These are phyloP conservation scores for Brevimyrus niger DNA, from an alignment of 2,113 vertebrate species.

Conservation along the genomic window DNA sequence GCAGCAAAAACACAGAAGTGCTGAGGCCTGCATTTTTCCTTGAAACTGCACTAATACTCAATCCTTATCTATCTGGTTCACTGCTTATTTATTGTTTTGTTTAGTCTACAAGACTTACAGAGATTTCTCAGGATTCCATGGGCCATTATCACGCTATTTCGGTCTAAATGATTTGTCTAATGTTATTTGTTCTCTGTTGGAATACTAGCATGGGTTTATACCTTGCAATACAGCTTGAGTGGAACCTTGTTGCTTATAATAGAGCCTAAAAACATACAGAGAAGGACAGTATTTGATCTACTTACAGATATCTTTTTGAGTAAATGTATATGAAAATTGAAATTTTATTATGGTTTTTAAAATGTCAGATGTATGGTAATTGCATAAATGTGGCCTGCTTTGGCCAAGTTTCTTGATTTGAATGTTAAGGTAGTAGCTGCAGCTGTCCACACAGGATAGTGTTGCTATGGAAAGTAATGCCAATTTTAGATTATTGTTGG, in stretches of 20 bases:
- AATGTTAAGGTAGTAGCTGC: neutral
- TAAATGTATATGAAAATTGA: neutral
- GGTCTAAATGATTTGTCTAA: neutral
- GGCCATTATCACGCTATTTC: neutral
- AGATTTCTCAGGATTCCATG: neutral
- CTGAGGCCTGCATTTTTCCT: neutral
- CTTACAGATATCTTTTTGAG: neutral
- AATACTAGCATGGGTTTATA: neutral
- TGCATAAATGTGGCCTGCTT: neutral
- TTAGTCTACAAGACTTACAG: neutral
- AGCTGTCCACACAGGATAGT: neutral
- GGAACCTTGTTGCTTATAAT: neutral
- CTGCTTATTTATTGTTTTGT: neutral
- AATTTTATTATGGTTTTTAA: neutral
- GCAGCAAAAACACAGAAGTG: neutral
- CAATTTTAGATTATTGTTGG: neutral
- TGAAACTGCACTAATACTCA: neutral
- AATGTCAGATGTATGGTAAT: neutral
- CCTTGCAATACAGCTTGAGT: neutral
- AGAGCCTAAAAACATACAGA: neutral
- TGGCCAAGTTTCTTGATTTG: neutral
- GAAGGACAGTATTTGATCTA: neutral
- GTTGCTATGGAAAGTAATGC: slow-evolving; percentile 14
- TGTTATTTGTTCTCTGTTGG: neutral
- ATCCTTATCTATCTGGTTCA: neutral